Percentiles rank a stretch among this genome's conserved stretches.
These are phyloP conservation scores for Nixonia krombeini DNA, from an alignment of 1,140 invertebrate species.

Conservation along the genomic window DNA sequence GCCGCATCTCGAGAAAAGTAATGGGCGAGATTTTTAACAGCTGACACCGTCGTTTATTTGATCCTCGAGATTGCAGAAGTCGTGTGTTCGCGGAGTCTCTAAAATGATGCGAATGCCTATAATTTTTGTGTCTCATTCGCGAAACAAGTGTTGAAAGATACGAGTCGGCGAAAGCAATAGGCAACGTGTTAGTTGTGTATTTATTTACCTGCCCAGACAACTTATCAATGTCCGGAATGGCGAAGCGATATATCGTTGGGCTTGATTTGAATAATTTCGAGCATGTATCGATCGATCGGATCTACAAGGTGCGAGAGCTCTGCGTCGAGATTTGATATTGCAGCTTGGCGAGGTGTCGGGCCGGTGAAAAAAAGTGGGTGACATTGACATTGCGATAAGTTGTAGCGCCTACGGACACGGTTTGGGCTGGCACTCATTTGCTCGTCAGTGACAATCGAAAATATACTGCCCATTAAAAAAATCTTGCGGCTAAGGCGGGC, in stretches of 20 bases:
- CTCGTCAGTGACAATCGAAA: conserved; percentile 19
- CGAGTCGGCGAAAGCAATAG: conserved; percentile 12
- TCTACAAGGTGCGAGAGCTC: conserved; percentile 31
- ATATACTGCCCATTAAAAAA: conserved; percentile 29
- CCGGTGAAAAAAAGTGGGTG: conserved; percentile 8
- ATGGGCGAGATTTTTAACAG: too few species aligned
- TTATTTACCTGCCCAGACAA: conserved; percentile 34
- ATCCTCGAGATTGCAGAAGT: too few species aligned
- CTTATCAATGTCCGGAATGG: conserved; percentile 31
- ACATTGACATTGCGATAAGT: conserved; percentile 27
- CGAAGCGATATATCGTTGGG: conserved; percentile 39
- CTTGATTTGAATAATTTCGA: conserved; percentile 40
- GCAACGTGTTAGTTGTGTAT: conserved; percentile 34
- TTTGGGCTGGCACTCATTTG: conserved; percentile 19
- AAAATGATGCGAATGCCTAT: too few species aligned
- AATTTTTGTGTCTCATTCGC: too few species aligned
- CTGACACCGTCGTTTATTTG: too few species aligned
- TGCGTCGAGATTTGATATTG: conserved; percentile 18
- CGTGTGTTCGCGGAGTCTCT: too few species aligned
- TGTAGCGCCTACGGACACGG: conserved; percentile 9
- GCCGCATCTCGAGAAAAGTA: too few species aligned
- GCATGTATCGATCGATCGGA: conserved; percentile 33
- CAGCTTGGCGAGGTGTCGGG: conserved; percentile 6
- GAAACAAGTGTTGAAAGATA: conserved; percentile 43
- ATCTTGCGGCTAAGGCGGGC: conserved; percentile 13